Evolutionary conservation across 92 coral and sea anemone genomes (phyloP), one percentile per base, ranked within the genome.

Genomic region (Umimayanthus kanabou): DNA sequence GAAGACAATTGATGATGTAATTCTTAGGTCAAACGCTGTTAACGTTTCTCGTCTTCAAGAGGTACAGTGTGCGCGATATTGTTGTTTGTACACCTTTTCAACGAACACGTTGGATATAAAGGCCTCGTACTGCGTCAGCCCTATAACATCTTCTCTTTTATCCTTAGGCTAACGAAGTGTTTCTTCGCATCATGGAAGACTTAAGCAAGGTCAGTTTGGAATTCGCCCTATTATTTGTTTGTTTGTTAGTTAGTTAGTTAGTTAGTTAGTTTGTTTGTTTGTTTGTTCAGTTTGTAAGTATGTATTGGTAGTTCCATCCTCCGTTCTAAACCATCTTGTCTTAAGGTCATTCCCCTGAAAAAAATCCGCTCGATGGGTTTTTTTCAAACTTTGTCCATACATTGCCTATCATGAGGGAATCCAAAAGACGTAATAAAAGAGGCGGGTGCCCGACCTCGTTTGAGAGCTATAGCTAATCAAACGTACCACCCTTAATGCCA

Each of bases 1-100:
- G 75, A 81, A 39, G 23, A 65, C 22, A 10, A 39, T 81, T 20
- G 74, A 65, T 4, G 47, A 65, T 39, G 37, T 81, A 43, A 81
- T 61, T 14, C 23, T 49, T 37, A 65, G 58, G 37, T 64, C 85
- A 8, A 61, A 64, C 47, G 1, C 9, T 64, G 9, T 81, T 5
- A 81, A 81, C 37, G 30, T 22, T 9, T 53, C 85, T 18, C 74
- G 49, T 39, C 85, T 39, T 40, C 73, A 61, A n/a, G 73, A 81
- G 85, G 85, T 81, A 81, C 65, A 8, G 69, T 4, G 69, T 61
- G 15, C 4, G 26, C n/a, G 26, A 0, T 20, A 20, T 22, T 23
- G n/a, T 18, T 61, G 1, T 5, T 47, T 3, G 22, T 18, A 20
- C 26, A 0, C 20, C n/a, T 14, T 23, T 20, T 22, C 66, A 23